phyloP scores from a whole-genome alignment of 2,113 vertebrate genomes.

The Dasyornis broadbenti region DNA sequence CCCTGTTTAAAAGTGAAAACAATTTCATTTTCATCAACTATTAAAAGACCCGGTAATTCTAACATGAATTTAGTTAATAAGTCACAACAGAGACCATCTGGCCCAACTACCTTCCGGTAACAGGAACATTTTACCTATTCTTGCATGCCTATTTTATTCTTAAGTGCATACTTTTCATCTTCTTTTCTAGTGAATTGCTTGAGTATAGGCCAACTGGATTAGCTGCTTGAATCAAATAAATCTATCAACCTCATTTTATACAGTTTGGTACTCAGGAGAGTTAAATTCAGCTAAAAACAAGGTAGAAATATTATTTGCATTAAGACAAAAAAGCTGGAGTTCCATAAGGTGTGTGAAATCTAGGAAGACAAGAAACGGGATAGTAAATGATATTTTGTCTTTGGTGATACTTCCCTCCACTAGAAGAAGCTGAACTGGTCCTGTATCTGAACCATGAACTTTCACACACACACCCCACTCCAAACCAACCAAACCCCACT shows the following conservation, averaged over 20 bases:
- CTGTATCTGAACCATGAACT: not conserved
- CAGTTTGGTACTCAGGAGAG: not conserved
- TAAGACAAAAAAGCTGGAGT: not conserved
- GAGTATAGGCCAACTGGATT: not conserved
- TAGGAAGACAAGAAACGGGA: not conserved
- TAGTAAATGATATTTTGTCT: not conserved
- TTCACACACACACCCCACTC: not conserved
- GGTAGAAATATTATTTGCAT: not conserved
- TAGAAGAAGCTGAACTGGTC: not conserved
- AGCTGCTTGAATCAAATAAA: not conserved
- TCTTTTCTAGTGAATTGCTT: not conserved
- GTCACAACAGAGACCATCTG: not conserved
- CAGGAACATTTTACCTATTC: not conserved
- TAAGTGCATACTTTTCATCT: not conserved
- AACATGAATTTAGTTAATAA: not conserved
- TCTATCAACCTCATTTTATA: not conserved
- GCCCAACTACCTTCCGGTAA: not conserved
- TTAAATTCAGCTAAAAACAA: not conserved
- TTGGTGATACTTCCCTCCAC: not conserved
- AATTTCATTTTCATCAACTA: not conserved
- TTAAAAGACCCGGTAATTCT: not conserved
- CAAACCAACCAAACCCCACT: not conserved
- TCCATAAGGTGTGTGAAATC: not conserved
- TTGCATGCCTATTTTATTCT: not conserved
- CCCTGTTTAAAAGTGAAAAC: not conserved